A percentile compares a stretch with the other conserved stretches of the same genome.
Evolutionary conservation across 2,113 vertebrate genomes (phyloP).

Genomic region (Zapus hudsonius): DNA sequence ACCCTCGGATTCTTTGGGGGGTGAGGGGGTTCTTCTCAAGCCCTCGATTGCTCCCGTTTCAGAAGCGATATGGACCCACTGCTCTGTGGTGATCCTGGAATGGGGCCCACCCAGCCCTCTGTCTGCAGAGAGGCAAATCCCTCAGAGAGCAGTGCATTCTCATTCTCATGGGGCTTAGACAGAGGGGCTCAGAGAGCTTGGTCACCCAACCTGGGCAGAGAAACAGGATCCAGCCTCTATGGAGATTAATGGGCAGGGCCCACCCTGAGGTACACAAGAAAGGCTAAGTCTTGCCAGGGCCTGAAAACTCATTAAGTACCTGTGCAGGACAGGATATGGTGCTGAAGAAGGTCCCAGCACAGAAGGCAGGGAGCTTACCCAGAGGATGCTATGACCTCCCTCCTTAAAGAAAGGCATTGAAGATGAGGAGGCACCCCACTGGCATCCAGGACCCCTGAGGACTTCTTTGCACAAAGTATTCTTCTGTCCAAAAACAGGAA

Average conservation of each 20-base stretch:
- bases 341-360: background rate
- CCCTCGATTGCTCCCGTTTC: background rate
- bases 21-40: background rate
- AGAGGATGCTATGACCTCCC: background rate
- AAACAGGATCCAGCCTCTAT: conserved; percentile 78
- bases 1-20: too few relatives aligned
- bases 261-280: conserved; percentile 62
- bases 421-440: background rate
- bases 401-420: background rate
- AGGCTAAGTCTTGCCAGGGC: conserved; percentile 56
- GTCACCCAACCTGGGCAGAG: conserved; percentile 71
- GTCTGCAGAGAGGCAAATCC: conserved; percentile 65
- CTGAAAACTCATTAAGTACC: conserved; percentile 30
- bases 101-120: background rate
- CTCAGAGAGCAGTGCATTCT: conserved; percentile 27
- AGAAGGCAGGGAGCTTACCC: background rate
- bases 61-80: conserved; percentile 18
- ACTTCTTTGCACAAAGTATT: background rate
- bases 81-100: conserved; percentile 22
- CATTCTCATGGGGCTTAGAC: conserved; percentile 78
- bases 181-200: conserved; percentile 76
- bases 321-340: background rate
- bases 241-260: conserved; percentile 73
- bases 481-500: background rate
- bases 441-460: background rate